Percentiles rank a stretch among this genome's conserved stretches.
Conservation (phyloP, 2,888 invertebrate genomes). For the Chrysotoxum bicinctum region DNA sequence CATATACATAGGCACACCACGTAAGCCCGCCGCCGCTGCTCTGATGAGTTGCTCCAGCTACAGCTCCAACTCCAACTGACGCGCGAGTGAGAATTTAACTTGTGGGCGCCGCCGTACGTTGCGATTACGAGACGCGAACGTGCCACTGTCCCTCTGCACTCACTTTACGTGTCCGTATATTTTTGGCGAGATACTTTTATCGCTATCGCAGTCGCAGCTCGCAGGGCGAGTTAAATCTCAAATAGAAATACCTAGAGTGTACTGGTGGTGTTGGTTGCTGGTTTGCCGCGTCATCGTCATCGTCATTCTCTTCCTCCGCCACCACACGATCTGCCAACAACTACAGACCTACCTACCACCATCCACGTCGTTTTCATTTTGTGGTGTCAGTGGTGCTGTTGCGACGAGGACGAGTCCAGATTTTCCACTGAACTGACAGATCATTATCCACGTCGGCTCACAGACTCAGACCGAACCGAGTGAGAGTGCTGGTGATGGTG, state of each 20-base stretch:
- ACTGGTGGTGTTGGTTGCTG: constrained; percentile 7
- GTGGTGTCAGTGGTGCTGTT: constrained; percentile 51
- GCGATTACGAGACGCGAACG: constrained; percentile 71
- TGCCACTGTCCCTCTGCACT: constrained; percentile 70
- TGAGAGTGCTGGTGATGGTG: constrained; percentile 26
- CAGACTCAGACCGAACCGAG: constrained; percentile 22
- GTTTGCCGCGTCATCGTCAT: constrained; percentile 27
- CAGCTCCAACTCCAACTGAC: constrained; percentile 39
- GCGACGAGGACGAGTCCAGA: constrained; percentile 68
- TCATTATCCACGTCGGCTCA: constrained; percentile 65
- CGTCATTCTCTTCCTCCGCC: constrained; percentile 28
- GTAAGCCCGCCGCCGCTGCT: not conserved
- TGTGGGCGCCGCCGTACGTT: constrained; percentile 71
- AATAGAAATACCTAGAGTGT: constrained; percentile 31
- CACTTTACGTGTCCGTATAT: constrained; percentile 72
- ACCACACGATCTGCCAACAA: constrained; percentile 25
- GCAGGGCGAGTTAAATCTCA: constrained; percentile 47
- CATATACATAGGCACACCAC: constrained; percentile 21
- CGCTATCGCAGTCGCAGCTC: constrained; percentile 44
- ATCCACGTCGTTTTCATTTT: constrained; percentile 31
- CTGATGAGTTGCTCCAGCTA: constrained; percentile 27
- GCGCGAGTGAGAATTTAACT: constrained; percentile 59
- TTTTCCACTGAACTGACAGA: constrained; percentile 71
- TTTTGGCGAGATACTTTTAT: constrained; percentile 67
- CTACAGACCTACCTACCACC: not conserved